Percentiles rank a stretch among this genome's conserved stretches.
Conservation (phyloP, 1,140 invertebrate genomes). For the Thaumatotibia leucotreta region DNA sequence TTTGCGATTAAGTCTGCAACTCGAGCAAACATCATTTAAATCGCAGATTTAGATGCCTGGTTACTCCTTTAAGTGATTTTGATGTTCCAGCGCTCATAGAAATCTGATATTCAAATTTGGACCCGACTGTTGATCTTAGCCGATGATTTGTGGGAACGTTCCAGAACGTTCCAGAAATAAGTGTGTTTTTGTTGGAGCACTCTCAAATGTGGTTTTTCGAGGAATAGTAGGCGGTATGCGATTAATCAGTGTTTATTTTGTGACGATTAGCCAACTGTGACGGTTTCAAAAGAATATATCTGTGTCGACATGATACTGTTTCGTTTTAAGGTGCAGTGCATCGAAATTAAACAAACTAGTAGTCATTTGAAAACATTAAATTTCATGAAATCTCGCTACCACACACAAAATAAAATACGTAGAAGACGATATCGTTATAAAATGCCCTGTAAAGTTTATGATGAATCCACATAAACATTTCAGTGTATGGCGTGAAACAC, state of each 20-base stretch:
- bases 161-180: conserved; percentile 5
- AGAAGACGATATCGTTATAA: too few relatives aligned
- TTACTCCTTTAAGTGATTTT: conserved; percentile 14
- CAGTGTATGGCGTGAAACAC: too few relatives aligned
- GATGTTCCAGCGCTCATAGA: not conserved
- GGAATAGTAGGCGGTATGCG: not conserved
- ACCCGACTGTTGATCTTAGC: not conserved
- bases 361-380: too few relatives aligned
- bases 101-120: conserved; percentile 5
- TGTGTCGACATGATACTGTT: not conserved
- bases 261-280: conserved; percentile 5
- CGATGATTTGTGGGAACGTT: conserved; percentile 3
- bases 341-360: too few relatives aligned
- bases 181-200: conserved; percentile 5
- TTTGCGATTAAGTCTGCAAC: not conserved
- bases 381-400: too few relatives aligned
- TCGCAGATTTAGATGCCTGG: conserved; percentile 5
- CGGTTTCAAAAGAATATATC: not conserved
- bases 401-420: too few relatives aligned
- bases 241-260: conserved; percentile 8
- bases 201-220: conserved; percentile 4
- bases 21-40: conserved; percentile 12
- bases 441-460: too few relatives aligned
- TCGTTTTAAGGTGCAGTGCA: too few relatives aligned
- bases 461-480: too few relatives aligned